These are phyloP conservation scores for Temnothorax nylanderi DNA, from an alignment of 1,140 invertebrate species.

Conservation along the genomic window DNA sequence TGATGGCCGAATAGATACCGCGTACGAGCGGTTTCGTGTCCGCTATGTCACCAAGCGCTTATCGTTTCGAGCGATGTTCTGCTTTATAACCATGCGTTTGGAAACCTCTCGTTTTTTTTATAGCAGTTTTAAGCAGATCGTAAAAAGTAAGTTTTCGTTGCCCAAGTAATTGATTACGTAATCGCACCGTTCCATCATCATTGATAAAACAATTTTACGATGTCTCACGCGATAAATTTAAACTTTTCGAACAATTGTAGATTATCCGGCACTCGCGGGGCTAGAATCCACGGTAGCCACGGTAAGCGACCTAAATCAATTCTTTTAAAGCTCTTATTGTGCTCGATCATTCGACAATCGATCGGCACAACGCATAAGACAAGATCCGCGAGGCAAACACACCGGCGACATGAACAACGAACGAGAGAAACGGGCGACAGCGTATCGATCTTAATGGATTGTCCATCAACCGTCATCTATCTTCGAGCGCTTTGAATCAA, in stretches of 20 bases:
- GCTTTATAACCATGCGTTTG: not conserved
- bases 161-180: not conserved
- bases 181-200: not conserved
- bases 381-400: slow-evolving; percentile 62
- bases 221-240: not conserved
- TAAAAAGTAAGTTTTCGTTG: not conserved
- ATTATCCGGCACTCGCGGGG: not conserved
- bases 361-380: slow-evolving; percentile 23
- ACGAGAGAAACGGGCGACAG: not conserved
- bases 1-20: slow-evolving; percentile 54
- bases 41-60: slow-evolving; percentile 43
- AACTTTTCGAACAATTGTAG: not conserved
- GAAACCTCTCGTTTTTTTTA: slow-evolving; percentile 10
- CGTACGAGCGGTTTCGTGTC: slow-evolving; percentile 43
- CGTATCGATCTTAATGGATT: slow-evolving; percentile 81
- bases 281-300: not conserved
- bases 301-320: not conserved
- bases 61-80: slow-evolving; percentile 18
- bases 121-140: not conserved
- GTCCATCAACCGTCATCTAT: slow-evolving; percentile 79
- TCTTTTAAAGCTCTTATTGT: not conserved
- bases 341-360: slow-evolving; percentile 46
- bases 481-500: slow-evolving; percentile 66
- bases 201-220: not conserved
- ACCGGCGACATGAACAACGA: slow-evolving; percentile 45